Base-by-base conservation (phyloP, 2,888 invertebrate species). In the Pheosia gnoma region DNA sequence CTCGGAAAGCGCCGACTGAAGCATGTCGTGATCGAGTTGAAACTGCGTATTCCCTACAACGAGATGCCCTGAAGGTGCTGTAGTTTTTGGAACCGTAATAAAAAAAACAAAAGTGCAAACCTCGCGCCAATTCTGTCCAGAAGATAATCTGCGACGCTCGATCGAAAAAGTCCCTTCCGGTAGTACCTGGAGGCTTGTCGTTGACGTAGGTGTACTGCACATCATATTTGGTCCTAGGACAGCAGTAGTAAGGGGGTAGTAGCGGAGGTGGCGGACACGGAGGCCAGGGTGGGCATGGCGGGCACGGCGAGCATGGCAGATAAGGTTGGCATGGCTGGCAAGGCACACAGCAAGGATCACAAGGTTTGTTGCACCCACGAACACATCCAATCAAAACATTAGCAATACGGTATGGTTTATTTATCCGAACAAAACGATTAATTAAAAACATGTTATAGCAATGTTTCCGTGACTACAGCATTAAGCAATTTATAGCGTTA, bases 61-160 rank as follows among this genome's bases (percentile, higher is more conserved):
- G 62, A 71, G 65, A 69, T 71, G 59, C 61, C 45, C 67, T 56
- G 45, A 25, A 36, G 7, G 59, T 59, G 47, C 55, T 60, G 63
- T 47, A 65, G 59, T 65, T 60, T 61, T 62, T 57, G 59, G 59
- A 60, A 70, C 74, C 74, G 69, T 66, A 72, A 72, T 74, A 70
- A 71, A 47, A 61, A 25, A 0, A 71, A 65, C 57, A 55, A 65
- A 62, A 68, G 55, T 61, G 47, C 70, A 59, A 65, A 74, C 98
- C 98, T 88, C 97, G 95, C 1, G 95, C 64, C 8, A 98, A 76
- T 90, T 98, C 98, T 0, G 96, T 95, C 84, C 96, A 94, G 85
- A 98, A 97, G 60, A 97, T 84, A 0, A 92, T 94, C 58, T 94
- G 94, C 0, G 96, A 95, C 0, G 96, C 96, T 62, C 96, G 93